Percentiles rank a stretch among this genome's conserved stretches.
These are phyloP conservation scores for Bos taurus DNA, from an alignment of 2,113 vertebrate genomes.

Conservation along the genomic window ARS-UCD2.0 NC_037336.1:24964001-24964500, in stretches of 20 bases:
- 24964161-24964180: background rate
- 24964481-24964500: background rate
- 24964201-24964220: conserved; percentile 49
- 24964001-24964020: conserved; percentile 35
- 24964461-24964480: background rate
- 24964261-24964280: conserved; percentile 61
- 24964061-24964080: conserved; percentile 41
- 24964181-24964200: background rate
- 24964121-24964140: conserved; percentile 63
- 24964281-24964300: conserved; percentile 57
- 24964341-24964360: conserved; percentile 68
- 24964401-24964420: background rate
- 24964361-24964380: conserved; percentile 41
- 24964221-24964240: conserved; percentile 68
- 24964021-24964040: conserved; percentile 35
- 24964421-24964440: background rate
- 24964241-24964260: conserved; percentile 71
- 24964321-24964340: conserved; percentile 64
- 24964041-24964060: conserved; percentile 33
- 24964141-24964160: conserved; percentile 61
- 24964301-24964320: conserved; percentile 72
- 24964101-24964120: conserved; percentile 35
- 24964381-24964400: conserved; percentile 15
- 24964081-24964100: conserved; percentile 39
- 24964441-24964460: background rate